A percentile compares a stretch with the other conserved stretches of the same genome.
These are phyloP conservation scores for Asbolus verrucosus DNA, from an alignment of 1,140 invertebrate genomes.

Conservation along the genomic window DNA sequence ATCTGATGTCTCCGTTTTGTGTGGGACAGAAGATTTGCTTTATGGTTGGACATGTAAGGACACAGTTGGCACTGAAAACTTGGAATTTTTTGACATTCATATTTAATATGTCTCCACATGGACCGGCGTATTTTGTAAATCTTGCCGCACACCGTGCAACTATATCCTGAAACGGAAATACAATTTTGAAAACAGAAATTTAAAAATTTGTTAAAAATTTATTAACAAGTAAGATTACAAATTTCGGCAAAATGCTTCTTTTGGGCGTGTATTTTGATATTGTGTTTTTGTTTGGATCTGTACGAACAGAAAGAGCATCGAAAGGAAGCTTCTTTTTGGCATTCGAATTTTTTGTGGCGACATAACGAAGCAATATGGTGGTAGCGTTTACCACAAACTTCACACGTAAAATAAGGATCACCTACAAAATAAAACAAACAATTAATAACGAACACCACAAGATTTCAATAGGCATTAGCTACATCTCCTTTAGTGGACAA, in stretches of 20 bases:
- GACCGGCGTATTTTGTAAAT: constrained; percentile 3
- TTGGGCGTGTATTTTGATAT: constrained; percentile 62
- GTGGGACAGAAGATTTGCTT: background rate
- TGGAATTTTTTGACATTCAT: constrained; percentile 10
- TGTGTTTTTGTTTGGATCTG: constrained; percentile 64
- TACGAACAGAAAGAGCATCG: constrained; percentile 69
- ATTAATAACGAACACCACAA: too few species aligned
- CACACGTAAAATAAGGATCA: constrained; percentile 47
- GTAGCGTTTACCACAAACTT: constrained; percentile 69
- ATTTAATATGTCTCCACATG: constrained; percentile 16
- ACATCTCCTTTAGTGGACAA: too few species aligned
- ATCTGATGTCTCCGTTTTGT: background rate
- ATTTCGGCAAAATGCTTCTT: constrained; percentile 42
- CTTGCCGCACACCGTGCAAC: background rate
- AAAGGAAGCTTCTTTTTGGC: constrained; percentile 74
- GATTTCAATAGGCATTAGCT: too few species aligned
- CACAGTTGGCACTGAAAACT: background rate
- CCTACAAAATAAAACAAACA: background rate
- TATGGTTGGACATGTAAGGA: constrained; percentile 1
- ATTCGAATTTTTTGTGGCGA: constrained; percentile 75
- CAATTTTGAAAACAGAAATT: too few species aligned
- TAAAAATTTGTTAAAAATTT: too few species aligned
- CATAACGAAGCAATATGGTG: constrained; percentile 68
- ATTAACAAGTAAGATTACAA: background rate
- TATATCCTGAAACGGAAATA: background rate